Evolutionary conservation across 2,888 invertebrate genomes (phyloP).

Genomic region (Teleogryllus oceanicus): DNA sequence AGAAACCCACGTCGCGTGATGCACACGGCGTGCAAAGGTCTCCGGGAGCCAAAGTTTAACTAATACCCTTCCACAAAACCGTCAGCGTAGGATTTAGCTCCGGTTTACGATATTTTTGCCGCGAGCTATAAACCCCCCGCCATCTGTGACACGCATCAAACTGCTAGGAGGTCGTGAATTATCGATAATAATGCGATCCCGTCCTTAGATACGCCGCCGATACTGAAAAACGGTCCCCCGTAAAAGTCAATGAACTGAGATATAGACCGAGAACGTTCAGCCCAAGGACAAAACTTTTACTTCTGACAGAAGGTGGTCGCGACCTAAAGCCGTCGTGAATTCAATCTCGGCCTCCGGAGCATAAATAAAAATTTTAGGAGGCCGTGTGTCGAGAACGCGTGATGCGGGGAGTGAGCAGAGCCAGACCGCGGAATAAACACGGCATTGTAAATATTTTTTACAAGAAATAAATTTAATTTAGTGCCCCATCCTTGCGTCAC

Average conservation of each 20-base stretch:
- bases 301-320: too few relatives aligned
- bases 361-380: too few relatives aligned
- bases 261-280: not conserved
- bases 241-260: not conserved
- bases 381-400: too few relatives aligned
- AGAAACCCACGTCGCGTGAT: not conserved
- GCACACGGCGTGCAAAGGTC: not conserved
- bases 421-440: too few relatives aligned
- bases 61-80: constrained; percentile 11
- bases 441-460: too few relatives aligned
- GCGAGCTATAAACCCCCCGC: not conserved
- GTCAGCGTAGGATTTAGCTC: not conserved
- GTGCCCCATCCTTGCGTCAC: not conserved
- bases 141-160: constrained; percentile 2
- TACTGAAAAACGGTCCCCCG: not conserved
- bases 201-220: not conserved
- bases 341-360: too few relatives aligned
- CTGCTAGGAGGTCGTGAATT: constrained; percentile 18
- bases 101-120: not conserved
- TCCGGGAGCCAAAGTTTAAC: not conserved
- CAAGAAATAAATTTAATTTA: not conserved
- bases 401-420: too few relatives aligned
- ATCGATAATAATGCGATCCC: constrained; percentile 1
- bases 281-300: not conserved
- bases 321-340: too few relatives aligned